These are phyloP conservation scores for Bubo scandiacus DNA, from an alignment of 2,113 vertebrate species.

Conservation along the genomic window DNA sequence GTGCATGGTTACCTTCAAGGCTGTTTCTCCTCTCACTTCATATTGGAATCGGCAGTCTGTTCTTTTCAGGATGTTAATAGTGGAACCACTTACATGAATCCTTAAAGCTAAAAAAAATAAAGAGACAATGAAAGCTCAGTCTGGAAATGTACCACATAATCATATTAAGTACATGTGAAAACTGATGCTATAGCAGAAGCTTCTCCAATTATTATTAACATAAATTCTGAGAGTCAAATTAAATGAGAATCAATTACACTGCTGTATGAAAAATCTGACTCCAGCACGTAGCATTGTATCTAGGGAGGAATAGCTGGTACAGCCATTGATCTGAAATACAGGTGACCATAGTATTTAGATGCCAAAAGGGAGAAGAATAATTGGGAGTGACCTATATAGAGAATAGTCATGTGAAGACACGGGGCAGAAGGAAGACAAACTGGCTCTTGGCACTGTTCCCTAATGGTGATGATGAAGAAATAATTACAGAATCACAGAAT, in stretches of 20 bases:
- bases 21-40: slow-evolving; percentile 90
- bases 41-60: slow-evolving; percentile 90
- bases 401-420: neutral
- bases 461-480: neutral
- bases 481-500: neutral
- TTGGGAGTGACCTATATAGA: neutral
- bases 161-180: neutral
- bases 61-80: slow-evolving; percentile 90
- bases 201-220: neutral
- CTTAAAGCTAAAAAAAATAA: slow-evolving; percentile 74
- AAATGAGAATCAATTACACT: neutral
- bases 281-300: neutral
- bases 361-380: neutral
- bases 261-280: neutral
- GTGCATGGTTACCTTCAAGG: slow-evolving; percentile 84
- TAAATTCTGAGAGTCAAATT: neutral
- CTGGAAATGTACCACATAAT: neutral
- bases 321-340: neutral
- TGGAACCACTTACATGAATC: slow-evolving; percentile 91
- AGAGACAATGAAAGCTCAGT: neutral
- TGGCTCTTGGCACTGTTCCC: neutral
- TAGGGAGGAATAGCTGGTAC: neutral
- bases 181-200: neutral
- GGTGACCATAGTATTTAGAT: neutral
- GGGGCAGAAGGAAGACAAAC: neutral